Evolutionary conservation across 2,888 invertebrate species (phyloP).

Genomic region (Cryptosula pallasiana): DNA sequence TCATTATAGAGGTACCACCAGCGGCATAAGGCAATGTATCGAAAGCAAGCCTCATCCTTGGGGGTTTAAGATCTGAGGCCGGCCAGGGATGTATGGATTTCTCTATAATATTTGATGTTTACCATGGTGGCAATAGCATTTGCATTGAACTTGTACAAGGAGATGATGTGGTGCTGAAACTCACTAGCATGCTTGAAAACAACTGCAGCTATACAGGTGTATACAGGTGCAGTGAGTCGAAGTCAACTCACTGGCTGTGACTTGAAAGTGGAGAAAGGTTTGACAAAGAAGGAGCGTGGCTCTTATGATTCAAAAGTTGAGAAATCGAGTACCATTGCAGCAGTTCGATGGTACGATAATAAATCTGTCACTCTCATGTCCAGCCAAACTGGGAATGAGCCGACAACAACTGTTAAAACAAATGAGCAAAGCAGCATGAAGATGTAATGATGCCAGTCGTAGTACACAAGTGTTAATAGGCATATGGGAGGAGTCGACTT

Average conservation of each 20-base stretch:
- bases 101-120: slow-evolving; percentile 12
- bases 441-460: background rate
- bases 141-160: background rate
- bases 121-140: background rate
- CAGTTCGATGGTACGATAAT: background rate
- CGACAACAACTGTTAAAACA: background rate
- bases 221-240: background rate
- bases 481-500: background rate
- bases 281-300: background rate
- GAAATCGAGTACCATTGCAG: background rate
- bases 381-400: background rate
- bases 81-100: background rate
- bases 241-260: background rate
- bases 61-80: background rate
- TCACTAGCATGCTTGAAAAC: background rate
- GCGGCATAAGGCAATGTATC: slow-evolving; percentile 7
- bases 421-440: background rate
- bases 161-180: background rate
- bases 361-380: background rate
- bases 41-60: slow-evolving; percentile 9
- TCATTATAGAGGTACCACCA: background rate
- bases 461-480: background rate
- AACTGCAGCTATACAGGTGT: background rate
- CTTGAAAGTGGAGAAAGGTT: background rate
- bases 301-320: background rate